Base-by-base conservation (phyloP, 2,113 vertebrate species). In the Melanerpes formicivorus region DNA sequence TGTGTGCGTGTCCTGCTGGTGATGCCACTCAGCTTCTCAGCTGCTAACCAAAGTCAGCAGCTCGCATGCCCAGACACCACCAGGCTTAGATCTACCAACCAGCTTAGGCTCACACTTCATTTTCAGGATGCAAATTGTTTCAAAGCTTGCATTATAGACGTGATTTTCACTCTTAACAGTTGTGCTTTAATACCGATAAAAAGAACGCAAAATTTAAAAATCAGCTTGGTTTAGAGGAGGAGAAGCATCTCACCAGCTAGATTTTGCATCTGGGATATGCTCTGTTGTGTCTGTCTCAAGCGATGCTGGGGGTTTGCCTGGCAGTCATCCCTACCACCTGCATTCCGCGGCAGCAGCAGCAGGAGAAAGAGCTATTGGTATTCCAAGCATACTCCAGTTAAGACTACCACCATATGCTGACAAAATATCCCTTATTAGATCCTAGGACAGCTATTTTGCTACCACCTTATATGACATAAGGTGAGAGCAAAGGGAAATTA, bases 1-100 rank as follows among this genome's bases (percentile, higher is more conserved):
- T 12, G 23, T 0, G 0, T 6, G 58, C 2, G 1, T 17, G 64
- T 55, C 54, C 70, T 21, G 21, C 22, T 1, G 0, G 32, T 48
- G 52, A 81, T 32, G 54, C 32, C 16, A 0, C 3, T 5, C 5
- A 3, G 30, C 59, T 63, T n/a, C 63, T 8, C 37, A 16, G 77
- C 26, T 4, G 1, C 62, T 44, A 86, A 46, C n/a, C 40, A 18
- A 27, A 70, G 55, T 1, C 69, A n/a, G 64, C 19, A 6, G 59
- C 80, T 63, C 34, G 7, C 19, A 4, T 7, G 59, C 37, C 56
- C 87, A 26, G 23, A 66, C 87, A 42, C 59, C 8, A 3, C 58
- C 17, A 63, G 26, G 67, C 63, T 93, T 70, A 60, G 9, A 75
- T 65, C 54, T 6, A 14, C 58, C 80, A 42, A 25, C 65, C 34